Base-by-base conservation (phyloP, 2,113 vertebrate genomes). In the Corythaixoides concolor region DNA sequence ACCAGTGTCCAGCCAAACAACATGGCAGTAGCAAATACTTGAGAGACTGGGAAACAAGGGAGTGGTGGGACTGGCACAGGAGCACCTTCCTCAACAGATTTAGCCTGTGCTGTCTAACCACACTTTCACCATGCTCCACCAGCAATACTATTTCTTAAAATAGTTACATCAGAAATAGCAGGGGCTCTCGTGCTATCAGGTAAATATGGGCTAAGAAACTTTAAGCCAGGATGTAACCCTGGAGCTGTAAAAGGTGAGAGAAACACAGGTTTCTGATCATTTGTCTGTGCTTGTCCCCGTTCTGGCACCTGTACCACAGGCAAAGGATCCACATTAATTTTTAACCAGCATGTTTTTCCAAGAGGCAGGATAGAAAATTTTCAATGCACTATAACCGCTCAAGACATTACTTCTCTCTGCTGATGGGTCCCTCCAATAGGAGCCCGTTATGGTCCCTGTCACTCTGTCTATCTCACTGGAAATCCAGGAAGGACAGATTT, bases 171-270 rank as follows among this genome's bases (percentile, higher is more conserved):
- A 75, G 53, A 58, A 41, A n/a, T 9, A 64, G 5, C 45, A 85
- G 35, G 33, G 56, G 11, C 49, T 49, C 20, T 78, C 17, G 20
- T 0, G 0, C n/a, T 37, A 0, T 18, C 12, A 56, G 27, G 28
- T 60, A 76, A 80, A 59, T 58, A 63, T 2, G 27, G 47, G 24
- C 41, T 56, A 35, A 56, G 26, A 74, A 73, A 53, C 22, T 41
- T 72, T 56, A 74, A 89, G 33, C 41, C 32, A 76, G 24, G 11
- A 39, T n/a, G 63, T 39, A 58, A 69, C 22, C 9, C 28, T 50
- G 75, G 27, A 8, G 67, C 35, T 73, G 23, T 67, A 56, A 80
- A 92, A 93, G n/a, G 26, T 1, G 3, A 76, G 22, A 69, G 50
- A 64, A 93, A 49, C 27, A 56, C 6, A 35, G 30, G 27, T 33